These are phyloP conservation scores for Caenorhabditis zanzibari DNA, from an alignment of 2,888 invertebrate species.

Conservation along the genomic window DNA sequence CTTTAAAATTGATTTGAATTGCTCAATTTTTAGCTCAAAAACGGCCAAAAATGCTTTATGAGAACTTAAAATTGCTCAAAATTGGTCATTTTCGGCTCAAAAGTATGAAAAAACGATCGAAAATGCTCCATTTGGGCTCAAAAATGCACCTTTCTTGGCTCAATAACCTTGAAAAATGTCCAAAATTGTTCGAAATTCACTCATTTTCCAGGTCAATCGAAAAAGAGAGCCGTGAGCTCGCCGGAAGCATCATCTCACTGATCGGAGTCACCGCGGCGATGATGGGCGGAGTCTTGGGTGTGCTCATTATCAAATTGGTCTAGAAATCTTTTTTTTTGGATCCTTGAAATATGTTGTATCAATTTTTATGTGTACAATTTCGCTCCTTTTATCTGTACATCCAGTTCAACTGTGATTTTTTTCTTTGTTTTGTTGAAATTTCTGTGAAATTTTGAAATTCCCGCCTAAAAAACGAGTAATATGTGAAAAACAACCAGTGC, in stretches of 20 bases:
- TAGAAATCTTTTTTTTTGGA: conserved; percentile 22
- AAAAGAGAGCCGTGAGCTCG: conserved; percentile 55
- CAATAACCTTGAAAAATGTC: too few species aligned
- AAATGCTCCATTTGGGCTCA: too few species aligned
- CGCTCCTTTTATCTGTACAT: neutral
- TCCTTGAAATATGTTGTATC: neutral
- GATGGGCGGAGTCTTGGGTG: conserved; percentile 65
- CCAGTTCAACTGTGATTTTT: too few species aligned
- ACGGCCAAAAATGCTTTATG: too few species aligned
- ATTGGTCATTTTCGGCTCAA: neutral
- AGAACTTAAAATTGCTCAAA: neutral
- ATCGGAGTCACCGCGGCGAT: conserved; percentile 68
- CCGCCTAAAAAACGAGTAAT: too few species aligned
- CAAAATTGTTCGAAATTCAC: neutral
- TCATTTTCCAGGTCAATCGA: conserved; percentile 56
- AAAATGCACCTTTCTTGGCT: too few species aligned
- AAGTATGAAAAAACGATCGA: too few species aligned
- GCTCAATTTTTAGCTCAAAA: too few species aligned
- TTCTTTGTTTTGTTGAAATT: neutral
- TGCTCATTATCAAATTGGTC: conserved; percentile 63
- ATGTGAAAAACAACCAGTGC: too few species aligned
- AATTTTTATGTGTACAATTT: neutral
- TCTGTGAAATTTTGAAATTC: neutral
- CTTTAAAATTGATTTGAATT: neutral
- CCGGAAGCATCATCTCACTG: conserved; percentile 64